Conservation (phyloP, 2,113 vertebrate genomes). For the Pachypanchax playfairii region DNA sequence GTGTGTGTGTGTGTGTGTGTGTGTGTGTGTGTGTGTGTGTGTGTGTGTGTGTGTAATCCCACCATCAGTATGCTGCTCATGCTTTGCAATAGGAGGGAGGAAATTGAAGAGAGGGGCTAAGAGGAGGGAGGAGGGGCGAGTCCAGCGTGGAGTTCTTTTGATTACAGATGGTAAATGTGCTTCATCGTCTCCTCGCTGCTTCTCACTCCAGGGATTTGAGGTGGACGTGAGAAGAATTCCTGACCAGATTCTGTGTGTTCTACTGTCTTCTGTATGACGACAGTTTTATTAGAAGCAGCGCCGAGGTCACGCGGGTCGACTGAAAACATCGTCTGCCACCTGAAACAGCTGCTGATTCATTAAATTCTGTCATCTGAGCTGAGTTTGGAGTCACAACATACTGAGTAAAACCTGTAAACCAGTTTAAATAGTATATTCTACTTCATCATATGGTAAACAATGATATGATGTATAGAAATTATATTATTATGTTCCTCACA, state of each 20-base stretch:
- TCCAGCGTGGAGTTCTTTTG: conserved; percentile 65
- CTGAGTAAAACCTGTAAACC: no score
- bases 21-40: conserved; percentile 45
- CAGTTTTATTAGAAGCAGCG: conserved; percentile 8
- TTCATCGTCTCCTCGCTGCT: conserved; percentile 31
- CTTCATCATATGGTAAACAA: no score
- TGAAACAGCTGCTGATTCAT: neutral
- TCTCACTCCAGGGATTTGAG: conserved; percentile 42
- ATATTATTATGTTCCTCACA: no score
- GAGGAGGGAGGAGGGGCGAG: conserved; percentile 26
- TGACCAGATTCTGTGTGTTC: neutral
- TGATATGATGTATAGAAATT: no score
- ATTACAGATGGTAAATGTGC: conserved; percentile 70
- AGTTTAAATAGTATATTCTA: no score
- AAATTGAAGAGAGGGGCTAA: conserved; percentile 58
- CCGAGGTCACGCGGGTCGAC: conserved; percentile 29
- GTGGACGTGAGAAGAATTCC: conserved; percentile 47
- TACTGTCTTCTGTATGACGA: neutral
- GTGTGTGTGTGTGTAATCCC: conserved; percentile 50
- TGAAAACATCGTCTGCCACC: neutral
- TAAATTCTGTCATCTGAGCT: neutral
- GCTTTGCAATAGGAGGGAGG: conserved; percentile 51
- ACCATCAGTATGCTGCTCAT: conserved; percentile 69
- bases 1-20: conserved; percentile 24
- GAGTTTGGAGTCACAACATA: no score